phyloP scores from a whole-genome alignment of 92 coral and sea anemone genomes.

The Ricordea florida region DNA sequence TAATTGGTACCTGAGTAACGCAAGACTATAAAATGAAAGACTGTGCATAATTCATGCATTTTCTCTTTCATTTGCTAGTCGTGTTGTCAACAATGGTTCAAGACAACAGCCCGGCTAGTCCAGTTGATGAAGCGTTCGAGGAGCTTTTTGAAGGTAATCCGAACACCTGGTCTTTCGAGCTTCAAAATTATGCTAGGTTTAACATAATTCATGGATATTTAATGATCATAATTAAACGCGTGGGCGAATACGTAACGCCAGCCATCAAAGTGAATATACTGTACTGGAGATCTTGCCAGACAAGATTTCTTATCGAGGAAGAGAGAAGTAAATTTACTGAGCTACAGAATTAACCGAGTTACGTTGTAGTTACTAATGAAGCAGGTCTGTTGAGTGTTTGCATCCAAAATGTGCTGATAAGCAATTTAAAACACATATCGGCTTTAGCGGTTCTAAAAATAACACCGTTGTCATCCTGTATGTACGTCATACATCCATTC shows the following conservation, averaged over 20 bases:
- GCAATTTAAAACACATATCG: conserved; percentile 7
- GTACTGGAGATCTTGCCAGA: not conserved
- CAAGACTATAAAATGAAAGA: not conserved
- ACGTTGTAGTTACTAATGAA: not conserved
- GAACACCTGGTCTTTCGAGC: conserved; percentile 15
- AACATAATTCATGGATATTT: too few relatives aligned
- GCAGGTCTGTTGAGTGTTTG: not conserved
- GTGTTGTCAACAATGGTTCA: not conserved
- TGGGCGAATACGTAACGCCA: conserved; percentile 44
- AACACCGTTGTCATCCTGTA: conserved; percentile 26
- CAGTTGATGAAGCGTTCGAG: conserved; percentile 67
- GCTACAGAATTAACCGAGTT: not conserved
- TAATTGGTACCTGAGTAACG: too few relatives aligned
- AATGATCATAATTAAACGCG: too few relatives aligned
- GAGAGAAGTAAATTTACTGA: not conserved
- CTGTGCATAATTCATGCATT: not conserved
- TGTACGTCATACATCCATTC: conserved; percentile 11
- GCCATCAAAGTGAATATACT: not conserved
- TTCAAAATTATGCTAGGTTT: too few relatives aligned
- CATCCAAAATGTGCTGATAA: conserved; percentile 22
- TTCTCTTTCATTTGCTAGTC: not conserved
- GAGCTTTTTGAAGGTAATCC: conserved; percentile 69
- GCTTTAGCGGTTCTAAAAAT: conserved; percentile 18
- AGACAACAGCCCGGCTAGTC: conserved; percentile 38
- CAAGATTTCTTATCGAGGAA: not conserved